phyloP scores from a whole-genome alignment of 2,888 invertebrate species.

The Metopia argyrocephala region DNA sequence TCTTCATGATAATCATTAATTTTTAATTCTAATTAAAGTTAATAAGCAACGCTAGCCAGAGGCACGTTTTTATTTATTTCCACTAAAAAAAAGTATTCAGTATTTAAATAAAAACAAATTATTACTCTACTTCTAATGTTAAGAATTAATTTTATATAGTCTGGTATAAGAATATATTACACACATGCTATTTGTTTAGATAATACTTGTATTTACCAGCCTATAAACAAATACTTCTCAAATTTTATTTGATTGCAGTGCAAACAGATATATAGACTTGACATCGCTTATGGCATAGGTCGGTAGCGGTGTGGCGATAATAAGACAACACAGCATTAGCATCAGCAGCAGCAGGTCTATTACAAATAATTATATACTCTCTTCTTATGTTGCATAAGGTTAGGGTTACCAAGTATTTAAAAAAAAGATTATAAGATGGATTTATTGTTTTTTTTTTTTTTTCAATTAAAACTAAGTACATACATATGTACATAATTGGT shows the following conservation, averaged over 20 bases:
- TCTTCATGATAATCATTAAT: too few relatives aligned
- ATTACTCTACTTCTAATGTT: not conserved
- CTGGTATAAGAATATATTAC: too few relatives aligned
- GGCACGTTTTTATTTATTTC: constrained; percentile 39
- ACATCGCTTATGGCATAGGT: constrained; percentile 51
- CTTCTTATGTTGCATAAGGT: not conserved
- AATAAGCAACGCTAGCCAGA: constrained; percentile 52
- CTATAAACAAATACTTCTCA: constrained; percentile 41
- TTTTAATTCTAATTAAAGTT: constrained; percentile 37
- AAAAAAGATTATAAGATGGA: too few relatives aligned
- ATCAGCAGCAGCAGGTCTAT: constrained; percentile 19
- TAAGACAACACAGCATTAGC: too few relatives aligned
- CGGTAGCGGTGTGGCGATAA: too few relatives aligned
- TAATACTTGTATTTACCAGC: too few relatives aligned
- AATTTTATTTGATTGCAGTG: constrained; percentile 59
- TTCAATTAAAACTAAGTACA: not conserved
- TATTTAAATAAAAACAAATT: constrained; percentile 39
- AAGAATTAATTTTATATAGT: too few relatives aligned
- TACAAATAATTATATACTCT: constrained; percentile 24
- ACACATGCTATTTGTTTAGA: constrained; percentile 57
- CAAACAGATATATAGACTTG: constrained; percentile 57
- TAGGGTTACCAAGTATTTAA: constrained; percentile 18
- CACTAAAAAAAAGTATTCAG: too few relatives aligned
- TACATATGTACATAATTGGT: too few relatives aligned
- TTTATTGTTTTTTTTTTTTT: too few relatives aligned